Evolutionary conservation across 2,797 vertebrate genomes (phyloP).

Genomic region (Urosaurus nigricauda): DNA sequence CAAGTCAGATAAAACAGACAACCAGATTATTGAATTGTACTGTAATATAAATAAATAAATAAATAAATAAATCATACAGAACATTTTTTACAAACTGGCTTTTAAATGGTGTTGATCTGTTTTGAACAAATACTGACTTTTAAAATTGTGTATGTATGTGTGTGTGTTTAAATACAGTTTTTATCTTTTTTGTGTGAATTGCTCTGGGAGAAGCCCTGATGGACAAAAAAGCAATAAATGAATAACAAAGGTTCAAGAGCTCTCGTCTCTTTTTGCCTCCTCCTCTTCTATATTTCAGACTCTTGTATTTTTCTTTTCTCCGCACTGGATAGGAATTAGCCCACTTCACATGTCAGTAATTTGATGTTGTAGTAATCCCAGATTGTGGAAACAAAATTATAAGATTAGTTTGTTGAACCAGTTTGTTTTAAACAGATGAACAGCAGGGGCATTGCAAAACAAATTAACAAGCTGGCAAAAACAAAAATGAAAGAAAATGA

Average conservation of each 20-base stretch:
- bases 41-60: too few relatives aligned
- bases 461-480: slow-evolving; percentile 11
- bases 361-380: slow-evolving; percentile 33
- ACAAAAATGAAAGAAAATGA: neutral
- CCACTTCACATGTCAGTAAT: neutral
- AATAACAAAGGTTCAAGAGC: neutral
- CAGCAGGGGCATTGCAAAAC: slow-evolving; percentile 19
- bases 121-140: too few relatives aligned
- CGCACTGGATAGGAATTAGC: slow-evolving; percentile 1
- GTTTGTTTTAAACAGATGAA: slow-evolving; percentile 38
- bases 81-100: too few relatives aligned
- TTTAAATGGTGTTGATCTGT: too few relatives aligned
- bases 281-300: neutral
- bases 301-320: neutral
- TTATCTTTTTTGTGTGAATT: too few relatives aligned
- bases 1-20: too few relatives aligned
- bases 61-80: too few relatives aligned
- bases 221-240: too few relatives aligned
- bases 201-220: too few relatives aligned
- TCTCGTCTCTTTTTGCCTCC: neutral
- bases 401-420: slow-evolving; percentile 38
- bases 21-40: too few relatives aligned
- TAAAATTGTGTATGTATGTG: too few relatives aligned
- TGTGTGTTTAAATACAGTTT: too few relatives aligned
- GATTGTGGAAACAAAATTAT: slow-evolving; percentile 31